A percentile compares a stretch with the other conserved stretches of the same genome.
Evolutionary conservation across 2,113 vertebrate genomes (phyloP).

Genomic region (Plectropomus leopardus): DNA sequence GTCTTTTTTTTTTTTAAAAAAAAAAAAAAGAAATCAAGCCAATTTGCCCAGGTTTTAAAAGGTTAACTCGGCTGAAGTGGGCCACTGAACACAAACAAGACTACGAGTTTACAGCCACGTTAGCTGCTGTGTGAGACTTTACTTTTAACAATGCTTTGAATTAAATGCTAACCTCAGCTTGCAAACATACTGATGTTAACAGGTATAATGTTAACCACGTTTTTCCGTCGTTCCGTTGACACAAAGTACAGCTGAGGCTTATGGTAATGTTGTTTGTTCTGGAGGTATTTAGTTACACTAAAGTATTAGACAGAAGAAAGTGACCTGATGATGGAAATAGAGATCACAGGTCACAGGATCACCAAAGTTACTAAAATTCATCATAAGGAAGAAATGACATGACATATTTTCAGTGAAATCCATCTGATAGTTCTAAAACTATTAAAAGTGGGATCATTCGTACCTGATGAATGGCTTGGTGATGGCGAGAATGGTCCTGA

Average conservation of each 20-base stretch:
- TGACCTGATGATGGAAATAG: background rate
- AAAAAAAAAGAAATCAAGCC: too few relatives aligned
- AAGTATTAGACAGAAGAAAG: background rate
- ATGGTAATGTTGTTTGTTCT: background rate
- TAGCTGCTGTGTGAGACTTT: background rate
- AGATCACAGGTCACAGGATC: background rate
- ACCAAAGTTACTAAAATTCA: background rate
- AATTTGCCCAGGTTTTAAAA: too few relatives aligned
- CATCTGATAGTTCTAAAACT: background rate
- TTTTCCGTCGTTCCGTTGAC: too few relatives aligned
- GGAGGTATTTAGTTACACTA: background rate
- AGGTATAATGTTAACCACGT: too few relatives aligned
- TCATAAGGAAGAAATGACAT: too few relatives aligned
- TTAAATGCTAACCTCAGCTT: background rate
- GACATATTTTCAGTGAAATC: background rate
- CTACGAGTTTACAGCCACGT: background rate
- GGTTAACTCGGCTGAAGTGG: background rate
- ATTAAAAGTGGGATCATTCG: background rate
- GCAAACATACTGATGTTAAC: too few relatives aligned
- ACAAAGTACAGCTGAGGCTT: too few relatives aligned
- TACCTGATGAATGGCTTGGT: constrained; percentile 99
- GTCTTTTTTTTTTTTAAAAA: too few relatives aligned
- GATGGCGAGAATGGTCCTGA: constrained; percentile 94
- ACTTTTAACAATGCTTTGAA: too few relatives aligned
- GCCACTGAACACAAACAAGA: background rate